Base-by-base conservation (phyloP, 1,140 invertebrate genomes). In the Dreissena rostriformis region DNA sequence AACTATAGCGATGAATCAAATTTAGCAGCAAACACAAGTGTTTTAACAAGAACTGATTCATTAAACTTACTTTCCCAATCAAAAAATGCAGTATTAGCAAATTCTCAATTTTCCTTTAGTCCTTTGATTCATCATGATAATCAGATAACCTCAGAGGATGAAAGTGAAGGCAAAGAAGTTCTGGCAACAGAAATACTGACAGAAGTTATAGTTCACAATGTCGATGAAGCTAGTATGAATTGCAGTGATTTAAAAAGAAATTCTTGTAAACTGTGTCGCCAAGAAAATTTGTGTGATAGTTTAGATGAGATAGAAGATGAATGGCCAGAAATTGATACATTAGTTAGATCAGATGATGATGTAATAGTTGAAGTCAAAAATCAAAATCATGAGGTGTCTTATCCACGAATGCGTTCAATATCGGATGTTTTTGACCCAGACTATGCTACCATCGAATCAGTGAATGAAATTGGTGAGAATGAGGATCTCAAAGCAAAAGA, bases 271-370 rank as follows among this genome's bases (percentile, higher is more conserved):
- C n/a, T 63, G 22, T 65, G 55, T 24, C 26, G 65, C 6, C 14
- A 14, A 15, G 67, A 79, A 10, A 53, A 8, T 17, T 49, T 57
- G 22, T 79, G 77, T 57, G 17, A 79, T 22, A 79, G 77, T 39
- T 57, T 70, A 29, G 77, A 71, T 57, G 14, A 17, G 7, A 65
- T 67, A 0, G 49, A 24, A 5, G 51, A 53, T 66, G 70, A 82
- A 12, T 82, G 80, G 80, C 80, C 80, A 26, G 80, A 82, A 22
- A 17, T 82, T 8, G 72, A 75, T 53, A 28, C 11, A 4, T 22
- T 82, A 19, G 80, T 73, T 49, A 26, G 79, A 8, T 24, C 22
- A n/a, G 57, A 61, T 61, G 55, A 53, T 68, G 76, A 29, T 66
- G 51, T 29, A 53, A 73, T 29, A 63, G 22, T 29, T 51, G 61